Evolutionary conservation across 2,888 invertebrate genomes (phyloP), one percentile per base, ranked within the genome.

Genomic region (Conops quadrifasciatus): DNA sequence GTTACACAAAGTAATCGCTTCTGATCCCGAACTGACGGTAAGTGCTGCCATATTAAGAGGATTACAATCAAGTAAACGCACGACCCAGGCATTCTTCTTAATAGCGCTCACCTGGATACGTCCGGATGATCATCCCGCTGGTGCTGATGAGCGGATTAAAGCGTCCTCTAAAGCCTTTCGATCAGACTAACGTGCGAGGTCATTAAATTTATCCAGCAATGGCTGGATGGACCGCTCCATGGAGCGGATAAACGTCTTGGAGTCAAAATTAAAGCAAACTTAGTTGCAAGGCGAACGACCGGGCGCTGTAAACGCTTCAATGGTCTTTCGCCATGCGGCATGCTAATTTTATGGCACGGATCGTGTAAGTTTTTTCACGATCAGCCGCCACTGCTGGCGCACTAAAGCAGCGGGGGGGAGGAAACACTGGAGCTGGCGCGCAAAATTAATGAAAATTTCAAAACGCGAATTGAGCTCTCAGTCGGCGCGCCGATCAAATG

Each of bases 341-440:
- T 19, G 16, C 58, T 28, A 24, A 58, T 58, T 58, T 58, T 58
- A 19, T 28, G 15, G 24, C 58, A 15, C 58, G 15, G 24, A 58
- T 58, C 58, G 58, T 16, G 58, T 28, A 58, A 58, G 26, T 24
- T 58, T 28, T 58, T 58, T 16, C 58, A 28, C 58, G 58, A 28
- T 15, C 58, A 28, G 15, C 15, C 13, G 28, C 36, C 9, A 58
- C 2, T 16, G 11, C 53, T 53, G 4, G 11, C 21, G 24, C 15
- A 24, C 53, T 56, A n/a, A 36, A 36, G 4, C 36, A 36, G 36
- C 36, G 36, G 36, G 36, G 36, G 36, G 36, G 9, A 36, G 5
- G 4, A 36, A 49, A 49, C 13, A 13, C 49, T 36, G 19, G 13
- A 49, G 49, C 19, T 19, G 15, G 2, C 19, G 21, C 19, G n/a